phyloP scores from a whole-genome alignment of 2,888 invertebrate species.

The Crepidodera aurea region DNA sequence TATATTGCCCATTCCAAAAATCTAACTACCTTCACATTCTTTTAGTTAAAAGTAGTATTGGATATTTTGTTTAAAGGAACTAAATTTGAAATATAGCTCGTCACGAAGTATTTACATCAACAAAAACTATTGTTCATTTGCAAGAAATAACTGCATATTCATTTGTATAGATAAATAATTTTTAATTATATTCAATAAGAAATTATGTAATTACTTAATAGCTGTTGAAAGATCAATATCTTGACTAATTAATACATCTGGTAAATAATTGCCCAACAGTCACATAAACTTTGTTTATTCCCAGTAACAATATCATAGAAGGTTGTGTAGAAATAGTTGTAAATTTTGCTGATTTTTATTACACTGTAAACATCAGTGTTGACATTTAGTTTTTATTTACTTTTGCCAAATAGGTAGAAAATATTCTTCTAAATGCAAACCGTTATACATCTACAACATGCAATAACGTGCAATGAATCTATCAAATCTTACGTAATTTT shows the following conservation, averaged over 20 bases:
- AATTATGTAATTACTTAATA: constrained; percentile 7
- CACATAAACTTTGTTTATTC: constrained; percentile 1
- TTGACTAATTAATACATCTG: constrained; percentile 1
- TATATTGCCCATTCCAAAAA: too few relatives aligned
- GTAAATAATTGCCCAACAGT: neutral
- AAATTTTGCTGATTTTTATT: neutral
- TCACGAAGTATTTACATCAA: too few relatives aligned
- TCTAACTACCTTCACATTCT: too few relatives aligned
- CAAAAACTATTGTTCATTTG: too few relatives aligned
- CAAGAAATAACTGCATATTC: too few relatives aligned
- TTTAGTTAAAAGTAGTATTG: too few relatives aligned
- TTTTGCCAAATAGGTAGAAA: neutral
- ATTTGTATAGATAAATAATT: too few relatives aligned
- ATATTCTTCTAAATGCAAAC: constrained; percentile 3
- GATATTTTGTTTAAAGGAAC: too few relatives aligned
- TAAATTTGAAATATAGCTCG: too few relatives aligned
- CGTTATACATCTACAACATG: neutral
- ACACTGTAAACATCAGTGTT: neutral
- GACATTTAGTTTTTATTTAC: neutral
- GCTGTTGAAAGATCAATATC: neutral
- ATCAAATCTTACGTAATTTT: neutral
- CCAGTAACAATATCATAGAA: neutral
- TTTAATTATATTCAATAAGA: too few relatives aligned
- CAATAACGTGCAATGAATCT: neutral
- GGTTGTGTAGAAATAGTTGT: neutral